phyloP scores from a whole-genome alignment of 1,140 invertebrate species.

The Mylabris phalerata region DNA sequence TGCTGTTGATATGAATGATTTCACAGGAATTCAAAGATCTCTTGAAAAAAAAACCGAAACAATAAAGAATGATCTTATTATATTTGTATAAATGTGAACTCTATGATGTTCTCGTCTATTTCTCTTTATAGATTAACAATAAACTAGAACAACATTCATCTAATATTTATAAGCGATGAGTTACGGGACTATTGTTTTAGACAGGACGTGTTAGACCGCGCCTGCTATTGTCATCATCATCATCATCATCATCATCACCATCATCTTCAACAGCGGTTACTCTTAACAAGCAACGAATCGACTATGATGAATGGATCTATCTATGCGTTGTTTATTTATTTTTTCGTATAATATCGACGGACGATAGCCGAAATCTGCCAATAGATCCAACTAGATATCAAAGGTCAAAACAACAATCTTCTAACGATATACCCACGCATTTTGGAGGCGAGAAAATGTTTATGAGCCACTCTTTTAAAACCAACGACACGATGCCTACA shows the following conservation, averaged over 20 bases:
- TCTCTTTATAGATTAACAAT: too few relatives aligned
- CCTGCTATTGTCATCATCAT: conserved; percentile 14
- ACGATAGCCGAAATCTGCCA: background rate
- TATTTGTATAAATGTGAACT: too few relatives aligned
- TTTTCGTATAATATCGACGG: background rate
- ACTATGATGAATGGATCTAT: conserved; percentile 9
- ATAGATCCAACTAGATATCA: background rate
- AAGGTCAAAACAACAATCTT: too few relatives aligned
- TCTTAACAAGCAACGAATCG: conserved; percentile 8
- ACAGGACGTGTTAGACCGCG: conserved; percentile 9
- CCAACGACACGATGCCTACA: too few relatives aligned
- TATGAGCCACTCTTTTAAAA: background rate
- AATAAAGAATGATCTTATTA: too few relatives aligned
- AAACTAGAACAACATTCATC: too few relatives aligned
- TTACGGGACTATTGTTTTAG: conserved; percentile 11
- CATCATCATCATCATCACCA: conserved; percentile 8
- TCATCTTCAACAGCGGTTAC: too few relatives aligned
- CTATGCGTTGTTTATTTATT: background rate
- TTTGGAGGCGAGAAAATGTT: background rate
- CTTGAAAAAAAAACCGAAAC: too few relatives aligned
- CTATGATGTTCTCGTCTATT: too few relatives aligned
- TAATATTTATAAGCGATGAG: conserved; percentile 7
- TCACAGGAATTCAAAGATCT: too few relatives aligned
- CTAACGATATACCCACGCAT: too few relatives aligned
- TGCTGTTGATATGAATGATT: background rate